Percentiles rank a stretch among this genome's conserved stretches.
Evolutionary conservation across 2,888 invertebrate genomes (phyloP).

Genomic region (Spodoptera picta): DNA sequence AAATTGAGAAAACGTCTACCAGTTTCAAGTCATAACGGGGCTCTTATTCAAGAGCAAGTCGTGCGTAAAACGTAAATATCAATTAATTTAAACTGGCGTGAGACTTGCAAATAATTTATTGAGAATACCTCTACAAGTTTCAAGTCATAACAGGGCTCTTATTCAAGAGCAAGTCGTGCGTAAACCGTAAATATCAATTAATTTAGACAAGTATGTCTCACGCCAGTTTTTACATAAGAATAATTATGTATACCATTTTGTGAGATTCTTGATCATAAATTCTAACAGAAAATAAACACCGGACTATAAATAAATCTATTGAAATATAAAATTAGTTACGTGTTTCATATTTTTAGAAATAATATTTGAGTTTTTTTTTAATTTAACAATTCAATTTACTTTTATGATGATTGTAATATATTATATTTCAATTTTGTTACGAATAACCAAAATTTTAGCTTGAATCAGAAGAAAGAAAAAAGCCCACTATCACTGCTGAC

Average conservation of each 20-base stretch:
- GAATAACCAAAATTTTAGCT: background rate
- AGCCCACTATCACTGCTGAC: no score
- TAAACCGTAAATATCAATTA: no score
- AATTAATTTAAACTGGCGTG: no score
- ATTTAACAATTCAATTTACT: conserved; percentile 4
- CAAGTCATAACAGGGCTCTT: background rate
- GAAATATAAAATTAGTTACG: conserved; percentile 10
- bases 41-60: background rate
- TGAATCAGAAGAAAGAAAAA: background rate
- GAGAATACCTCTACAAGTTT: no score
- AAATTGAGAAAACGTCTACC: no score
- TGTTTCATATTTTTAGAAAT: conserved; percentile 13
- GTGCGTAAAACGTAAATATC: background rate
- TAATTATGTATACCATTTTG: no score
- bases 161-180: background rate
- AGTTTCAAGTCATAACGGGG: background rate
- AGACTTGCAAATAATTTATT: no score
- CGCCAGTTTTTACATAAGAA: no score
- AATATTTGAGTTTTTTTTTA: background rate
- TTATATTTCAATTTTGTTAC: conserved; percentile 6
- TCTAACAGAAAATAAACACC: no score
- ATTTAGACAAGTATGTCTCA: no score
- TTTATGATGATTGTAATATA: conserved; percentile 7
- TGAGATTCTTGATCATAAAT: no score
- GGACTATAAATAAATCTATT: conserved; percentile 4